phyloP scores from a whole-genome alignment of 2,113 vertebrate species.

The Montifringilla adamsi region DNA sequence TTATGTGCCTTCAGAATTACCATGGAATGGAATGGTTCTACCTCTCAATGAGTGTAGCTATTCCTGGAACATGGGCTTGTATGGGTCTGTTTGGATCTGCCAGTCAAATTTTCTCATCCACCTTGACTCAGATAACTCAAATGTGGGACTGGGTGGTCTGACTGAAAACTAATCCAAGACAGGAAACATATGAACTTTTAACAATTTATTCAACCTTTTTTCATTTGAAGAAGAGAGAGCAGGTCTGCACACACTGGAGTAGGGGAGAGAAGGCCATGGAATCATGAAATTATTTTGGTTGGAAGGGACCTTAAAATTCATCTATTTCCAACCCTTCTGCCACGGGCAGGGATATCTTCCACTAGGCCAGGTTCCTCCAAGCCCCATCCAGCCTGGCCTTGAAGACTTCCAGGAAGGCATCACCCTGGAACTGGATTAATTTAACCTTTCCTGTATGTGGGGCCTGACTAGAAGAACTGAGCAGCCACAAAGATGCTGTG shows the following conservation, averaged over 20 bases:
- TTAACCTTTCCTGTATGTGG: background rate
- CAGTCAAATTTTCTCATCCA: background rate
- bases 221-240: background rate
- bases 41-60: too few relatives aligned
- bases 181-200: background rate
- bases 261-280: fast-evolving
- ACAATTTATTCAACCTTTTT: background rate
- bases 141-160: background rate
- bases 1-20: background rate
- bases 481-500: background rate
- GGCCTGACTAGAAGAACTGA: background rate
- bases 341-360: background rate
- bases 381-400: background rate
- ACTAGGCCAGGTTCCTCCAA: background rate
- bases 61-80: background rate
- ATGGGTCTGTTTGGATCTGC: background rate
- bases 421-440: background rate
- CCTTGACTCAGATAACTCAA: background rate
- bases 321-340: background rate
- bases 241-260: background rate
- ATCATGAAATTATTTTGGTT: background rate
- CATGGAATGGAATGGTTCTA: background rate
- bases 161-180: background rate
- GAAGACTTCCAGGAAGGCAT: background rate
- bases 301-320: background rate